Conservation (phyloP, 2,888 invertebrate genomes). For the Ochropacha duplaris region DNA sequence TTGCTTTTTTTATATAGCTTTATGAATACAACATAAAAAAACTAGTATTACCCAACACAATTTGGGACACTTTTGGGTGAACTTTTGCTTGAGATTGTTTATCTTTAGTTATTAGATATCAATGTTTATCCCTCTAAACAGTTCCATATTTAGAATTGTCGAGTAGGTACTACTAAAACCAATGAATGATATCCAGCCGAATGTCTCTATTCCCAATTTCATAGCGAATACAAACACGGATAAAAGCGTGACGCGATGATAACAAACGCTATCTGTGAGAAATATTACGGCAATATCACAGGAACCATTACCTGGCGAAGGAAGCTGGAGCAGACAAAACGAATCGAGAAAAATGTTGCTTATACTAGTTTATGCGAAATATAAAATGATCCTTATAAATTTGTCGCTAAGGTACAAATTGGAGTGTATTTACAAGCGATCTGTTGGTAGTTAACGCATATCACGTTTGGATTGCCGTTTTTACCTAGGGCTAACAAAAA, state of each 20-base stretch:
- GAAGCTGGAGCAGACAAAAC: conserved; percentile 60
- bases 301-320: conserved; percentile 61
- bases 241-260: conserved; percentile 61
- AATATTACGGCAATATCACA: conserved; percentile 70
- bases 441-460: conserved; percentile 66
- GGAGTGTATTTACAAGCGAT: conserved; percentile 27
- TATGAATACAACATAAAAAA: too few species aligned
- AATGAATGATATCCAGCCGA: background rate
- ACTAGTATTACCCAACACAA: too few species aligned
- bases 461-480: conserved; percentile 67
- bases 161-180: too few species aligned
- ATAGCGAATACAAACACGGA: conserved; percentile 42
- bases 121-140: background rate
- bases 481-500: conserved; percentile 51
- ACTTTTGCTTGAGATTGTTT: too few species aligned
- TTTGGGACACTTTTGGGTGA: too few species aligned
- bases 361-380: conserved; percentile 27
- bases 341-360: conserved; percentile 55
- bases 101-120: too few species aligned
- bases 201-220: conserved; percentile 8
- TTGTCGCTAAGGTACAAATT: conserved; percentile 38
- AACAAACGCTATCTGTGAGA: conserved; percentile 65
- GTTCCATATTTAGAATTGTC: background rate
- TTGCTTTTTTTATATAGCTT: too few species aligned
- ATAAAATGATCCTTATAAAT: conserved; percentile 23